phyloP scores from a whole-genome alignment of 1,140 invertebrate genomes.

The Formica selysi region DNA sequence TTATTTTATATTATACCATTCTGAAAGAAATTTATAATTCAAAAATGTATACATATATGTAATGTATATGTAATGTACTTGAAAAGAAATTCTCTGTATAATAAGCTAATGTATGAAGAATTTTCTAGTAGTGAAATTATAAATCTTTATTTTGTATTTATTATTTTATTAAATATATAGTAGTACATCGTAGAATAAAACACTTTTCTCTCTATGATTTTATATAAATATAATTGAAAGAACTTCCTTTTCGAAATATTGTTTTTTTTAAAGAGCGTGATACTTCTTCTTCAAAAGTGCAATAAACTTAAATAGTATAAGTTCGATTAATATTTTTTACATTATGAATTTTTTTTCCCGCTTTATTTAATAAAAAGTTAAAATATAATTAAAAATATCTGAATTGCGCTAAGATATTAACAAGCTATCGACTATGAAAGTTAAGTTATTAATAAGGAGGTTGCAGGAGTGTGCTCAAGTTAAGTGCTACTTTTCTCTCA shows the following conservation, averaged over 20 bases:
- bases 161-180: background rate
- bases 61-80: background rate
- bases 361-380: background rate
- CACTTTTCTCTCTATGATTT: background rate
- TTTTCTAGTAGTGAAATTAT: background rate
- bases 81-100: too few species aligned
- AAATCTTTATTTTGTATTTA: background rate
- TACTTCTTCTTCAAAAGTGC: background rate
- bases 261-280: background rate
- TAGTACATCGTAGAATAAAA: slow-evolving; percentile 6
- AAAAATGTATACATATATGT: slow-evolving; percentile 1
- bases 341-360: background rate
- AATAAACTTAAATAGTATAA: background rate
- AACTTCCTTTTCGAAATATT: background rate
- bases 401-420: slow-evolving; percentile 38
- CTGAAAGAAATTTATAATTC: background rate
- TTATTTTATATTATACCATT: background rate
- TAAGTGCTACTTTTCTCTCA: slow-evolving; percentile 34
- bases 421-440: slow-evolving; percentile 29
- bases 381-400: slow-evolving; percentile 13
- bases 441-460: slow-evolving; percentile 47
- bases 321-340: background rate
- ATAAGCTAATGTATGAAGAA: background rate
- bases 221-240: background rate
- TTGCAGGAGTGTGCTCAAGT: slow-evolving; percentile 7